A percentile compares a stretch with the other conserved stretches of the same genome.
These are phyloP conservation scores for Theonella swinhoei DNA, from an alignment of 37 sponge, comb jelly and placozoan genomes.

Conservation along the genomic window DNA sequence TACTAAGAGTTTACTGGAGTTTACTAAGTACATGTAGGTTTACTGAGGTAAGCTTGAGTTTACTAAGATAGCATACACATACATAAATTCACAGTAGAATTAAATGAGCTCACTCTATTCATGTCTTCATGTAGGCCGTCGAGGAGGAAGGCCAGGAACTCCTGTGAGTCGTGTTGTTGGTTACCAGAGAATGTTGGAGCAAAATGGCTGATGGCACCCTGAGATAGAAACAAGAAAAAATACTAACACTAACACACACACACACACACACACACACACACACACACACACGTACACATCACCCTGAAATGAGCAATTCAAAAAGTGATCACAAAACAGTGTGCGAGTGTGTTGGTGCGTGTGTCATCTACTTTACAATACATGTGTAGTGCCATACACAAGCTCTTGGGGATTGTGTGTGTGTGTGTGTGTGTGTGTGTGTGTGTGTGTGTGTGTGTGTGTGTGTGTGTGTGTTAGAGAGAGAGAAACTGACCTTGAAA, in stretches of 20 bases:
- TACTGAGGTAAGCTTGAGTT: background rate
- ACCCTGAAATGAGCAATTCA: too few relatives aligned
- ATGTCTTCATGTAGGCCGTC: constrained; percentile 93
- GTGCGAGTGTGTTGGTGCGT: background rate
- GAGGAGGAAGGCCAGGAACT: constrained; percentile 84
- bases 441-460: too few relatives aligned
- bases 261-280: background rate
- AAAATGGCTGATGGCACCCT: constrained; percentile 53
- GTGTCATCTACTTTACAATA: background rate
- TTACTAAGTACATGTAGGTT: too few relatives aligned
- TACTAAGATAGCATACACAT: background rate
- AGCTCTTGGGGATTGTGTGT: too few relatives aligned
- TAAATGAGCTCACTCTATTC: constrained; percentile 60
- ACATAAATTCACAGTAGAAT: background rate
- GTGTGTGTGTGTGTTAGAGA: too few relatives aligned
- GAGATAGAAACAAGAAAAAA: background rate
- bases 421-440: too few relatives aligned
- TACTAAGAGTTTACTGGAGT: too few relatives aligned
- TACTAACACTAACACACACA: too few relatives aligned
- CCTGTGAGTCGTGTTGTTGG: constrained; percentile 90
- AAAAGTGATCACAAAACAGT: too few relatives aligned
- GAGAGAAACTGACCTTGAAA: constrained; percentile 84
- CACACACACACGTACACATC: too few relatives aligned
- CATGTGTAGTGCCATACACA: too few relatives aligned
- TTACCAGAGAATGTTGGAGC: constrained; percentile 68